Conservation (phyloP, 2,113 vertebrate genomes). For the Psettodes erumei region DNA sequence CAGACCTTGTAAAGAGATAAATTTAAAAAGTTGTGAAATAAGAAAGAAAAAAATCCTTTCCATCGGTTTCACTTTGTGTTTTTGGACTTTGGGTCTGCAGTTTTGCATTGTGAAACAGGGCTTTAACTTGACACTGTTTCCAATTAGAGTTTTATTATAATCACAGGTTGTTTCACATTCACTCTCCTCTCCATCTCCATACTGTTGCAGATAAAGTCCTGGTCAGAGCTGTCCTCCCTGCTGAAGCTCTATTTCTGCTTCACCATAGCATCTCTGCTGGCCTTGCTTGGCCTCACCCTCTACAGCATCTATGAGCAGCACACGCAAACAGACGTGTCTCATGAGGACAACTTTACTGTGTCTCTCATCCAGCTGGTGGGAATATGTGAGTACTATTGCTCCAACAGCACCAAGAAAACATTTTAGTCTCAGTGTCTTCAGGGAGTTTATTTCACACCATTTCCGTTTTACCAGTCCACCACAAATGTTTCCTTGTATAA, state of each 20-base stretch:
- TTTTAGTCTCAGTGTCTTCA: background rate
- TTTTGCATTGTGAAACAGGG: background rate
- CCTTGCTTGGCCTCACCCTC: constrained; percentile 82
- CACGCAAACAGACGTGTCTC: constrained; percentile 5
- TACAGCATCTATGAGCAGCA: constrained; percentile 79
- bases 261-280: constrained; percentile 83
- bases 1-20: background rate
- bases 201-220: constrained; percentile 83
- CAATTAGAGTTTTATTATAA: no score
- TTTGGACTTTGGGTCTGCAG: no score
- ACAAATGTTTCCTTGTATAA: constrained; percentile 7
- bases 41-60: background rate
- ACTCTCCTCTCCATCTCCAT: background rate
- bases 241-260: constrained; percentile 86
- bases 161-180: background rate
- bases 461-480: background rate
- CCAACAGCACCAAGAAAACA: no score
- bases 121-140: background rate
- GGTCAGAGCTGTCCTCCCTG: constrained; percentile 82
- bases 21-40: background rate
- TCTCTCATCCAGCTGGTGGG: constrained; percentile 88
- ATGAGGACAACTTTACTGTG: constrained; percentile 84
- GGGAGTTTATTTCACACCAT: background rate
- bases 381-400: constrained; percentile 79
- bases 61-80: background rate